phyloP scores from a whole-genome alignment of 2,797 vertebrate species.

The Danio albolineatus region DNA sequence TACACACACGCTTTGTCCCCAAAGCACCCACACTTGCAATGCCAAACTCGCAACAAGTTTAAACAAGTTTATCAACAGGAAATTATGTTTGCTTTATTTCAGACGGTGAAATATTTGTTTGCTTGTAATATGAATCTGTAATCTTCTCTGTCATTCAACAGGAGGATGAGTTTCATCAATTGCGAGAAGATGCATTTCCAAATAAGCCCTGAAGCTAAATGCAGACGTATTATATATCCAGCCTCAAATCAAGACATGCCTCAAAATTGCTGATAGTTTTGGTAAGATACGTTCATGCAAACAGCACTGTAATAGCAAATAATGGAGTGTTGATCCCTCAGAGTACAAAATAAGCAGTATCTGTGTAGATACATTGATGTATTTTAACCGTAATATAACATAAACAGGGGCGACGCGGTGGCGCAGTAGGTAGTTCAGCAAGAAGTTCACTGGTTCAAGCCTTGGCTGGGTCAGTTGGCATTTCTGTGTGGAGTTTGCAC shows the following conservation, averaged over 20 bases:
- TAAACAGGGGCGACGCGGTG: too few relatives aligned
- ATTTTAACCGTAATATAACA: too few relatives aligned
- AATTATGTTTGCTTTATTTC: neutral
- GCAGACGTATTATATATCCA: neutral
- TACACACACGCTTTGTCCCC: too few relatives aligned
- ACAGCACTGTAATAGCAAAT: neutral
- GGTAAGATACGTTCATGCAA: neutral
- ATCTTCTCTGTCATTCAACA: neutral
- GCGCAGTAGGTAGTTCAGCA: too few relatives aligned
- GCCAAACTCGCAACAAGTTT: too few relatives aligned
- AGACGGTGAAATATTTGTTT: neutral
- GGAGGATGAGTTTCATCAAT: conserved; percentile 4
- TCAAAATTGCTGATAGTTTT: neutral
- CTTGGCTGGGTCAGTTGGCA: too few relatives aligned
- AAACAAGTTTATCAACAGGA: neutral
- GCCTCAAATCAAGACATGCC: neutral
- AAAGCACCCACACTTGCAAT: too few relatives aligned
- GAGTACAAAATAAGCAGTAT: neutral
- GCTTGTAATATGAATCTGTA: neutral
- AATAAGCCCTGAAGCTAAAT: neutral
- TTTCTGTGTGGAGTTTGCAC: too few relatives aligned
- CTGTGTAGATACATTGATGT: too few relatives aligned
- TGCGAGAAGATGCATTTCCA: neutral
- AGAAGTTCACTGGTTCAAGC: too few relatives aligned
- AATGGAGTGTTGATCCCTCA: neutral